Percentiles rank a stretch among this genome's conserved stretches.
These are phyloP conservation scores for Dermatemys mawii DNA, from an alignment of 2,113 vertebrate species.

Conservation along the genomic window DNA sequence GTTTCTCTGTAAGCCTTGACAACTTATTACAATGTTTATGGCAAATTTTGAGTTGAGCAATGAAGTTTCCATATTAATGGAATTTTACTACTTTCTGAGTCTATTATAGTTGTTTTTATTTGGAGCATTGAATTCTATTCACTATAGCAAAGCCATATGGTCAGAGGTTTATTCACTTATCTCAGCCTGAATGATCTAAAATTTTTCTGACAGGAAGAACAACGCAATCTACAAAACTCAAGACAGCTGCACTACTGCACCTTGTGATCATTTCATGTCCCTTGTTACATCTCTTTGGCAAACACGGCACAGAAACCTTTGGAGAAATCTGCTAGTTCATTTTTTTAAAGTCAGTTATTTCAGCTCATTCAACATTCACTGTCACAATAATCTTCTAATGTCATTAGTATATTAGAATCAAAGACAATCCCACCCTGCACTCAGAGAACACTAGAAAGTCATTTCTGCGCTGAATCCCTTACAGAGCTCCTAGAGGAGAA, in stretches of 20 bases:
- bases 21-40: background rate
- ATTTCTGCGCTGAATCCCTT: background rate
- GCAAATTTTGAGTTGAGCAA: background rate
- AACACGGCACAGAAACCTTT: background rate
- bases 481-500: background rate
- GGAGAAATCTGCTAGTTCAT: background rate
- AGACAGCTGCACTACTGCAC: background rate
- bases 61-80: background rate
- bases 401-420: background rate
- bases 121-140: background rate
- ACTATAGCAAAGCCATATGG: background rate
- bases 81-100: background rate
- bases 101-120: background rate
- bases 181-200: background rate
- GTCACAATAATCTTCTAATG: background rate
- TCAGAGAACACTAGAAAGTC: background rate
- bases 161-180: background rate
- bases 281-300: background rate
- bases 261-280: background rate
- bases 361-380: background rate
- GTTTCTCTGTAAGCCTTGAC: background rate
- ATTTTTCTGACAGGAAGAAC: rapidly evolving
- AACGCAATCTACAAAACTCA: background rate
- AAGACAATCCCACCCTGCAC: background rate
- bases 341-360: background rate